Conservation (phyloP, 2,113 vertebrate species). For the human (Homo sapiens) region GRCh38 chr1:239883001-239883500, state of each 20-base stretch:
- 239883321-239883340: neutral
- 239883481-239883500: neutral
- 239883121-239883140: neutral
- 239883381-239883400: neutral
- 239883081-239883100: neutral
- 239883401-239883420: neutral
- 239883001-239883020: neutral
- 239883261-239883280: neutral
- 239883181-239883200: neutral
- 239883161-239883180: neutral
- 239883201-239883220: neutral
- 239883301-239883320: neutral
- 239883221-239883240: too few species aligned
- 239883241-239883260: neutral
- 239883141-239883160: neutral
- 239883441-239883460: neutral
- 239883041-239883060: neutral
- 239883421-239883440: neutral
- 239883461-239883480: neutral
- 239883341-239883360: neutral
- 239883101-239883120: neutral
- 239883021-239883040: neutral
- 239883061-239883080: neutral
- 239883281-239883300: neutral
- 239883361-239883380: neutral